Conservation (phyloP, 1,140 invertebrate species). For the Archegozetes longisetosus region DNA sequence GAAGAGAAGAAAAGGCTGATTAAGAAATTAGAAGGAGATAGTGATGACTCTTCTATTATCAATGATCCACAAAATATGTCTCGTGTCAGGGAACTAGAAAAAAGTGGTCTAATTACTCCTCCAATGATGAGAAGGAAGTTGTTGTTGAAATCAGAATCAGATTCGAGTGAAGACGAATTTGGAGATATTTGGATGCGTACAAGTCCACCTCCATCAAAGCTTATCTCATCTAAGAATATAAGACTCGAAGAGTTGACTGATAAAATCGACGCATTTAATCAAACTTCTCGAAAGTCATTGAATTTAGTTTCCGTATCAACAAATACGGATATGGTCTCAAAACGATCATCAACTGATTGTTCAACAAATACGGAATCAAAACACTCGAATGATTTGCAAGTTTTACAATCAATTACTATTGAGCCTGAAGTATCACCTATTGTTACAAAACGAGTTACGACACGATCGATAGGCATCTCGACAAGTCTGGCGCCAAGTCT, state of each 20-base stretch:
- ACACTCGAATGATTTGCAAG: neutral
- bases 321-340: neutral
- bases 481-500: slow-evolving; percentile 12
- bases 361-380: neutral
- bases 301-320: neutral
- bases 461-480: slow-evolving; percentile 10
- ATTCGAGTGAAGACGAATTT: neutral
- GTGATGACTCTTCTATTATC: neutral
- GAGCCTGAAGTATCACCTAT: neutral
- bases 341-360: neutral
- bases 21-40: slow-evolving; percentile 35
- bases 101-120: slow-evolving; percentile 16
- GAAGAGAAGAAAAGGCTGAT: slow-evolving; percentile 52
- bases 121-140: slow-evolving; percentile 20
- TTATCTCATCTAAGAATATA: neutral
- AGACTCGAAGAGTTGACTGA: neutral
- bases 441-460: neutral
- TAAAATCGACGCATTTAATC: neutral
- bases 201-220: neutral
- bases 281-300: neutral
- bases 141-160: neutral
- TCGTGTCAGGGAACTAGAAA: slow-evolving; percentile 21
- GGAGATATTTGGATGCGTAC: neutral
- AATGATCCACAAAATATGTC: neutral
- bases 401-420: slow-evolving; percentile 11